These are phyloP conservation scores for Microchrysa polita DNA, from an alignment of 2,888 invertebrate species.

Conservation along the genomic window DNA sequence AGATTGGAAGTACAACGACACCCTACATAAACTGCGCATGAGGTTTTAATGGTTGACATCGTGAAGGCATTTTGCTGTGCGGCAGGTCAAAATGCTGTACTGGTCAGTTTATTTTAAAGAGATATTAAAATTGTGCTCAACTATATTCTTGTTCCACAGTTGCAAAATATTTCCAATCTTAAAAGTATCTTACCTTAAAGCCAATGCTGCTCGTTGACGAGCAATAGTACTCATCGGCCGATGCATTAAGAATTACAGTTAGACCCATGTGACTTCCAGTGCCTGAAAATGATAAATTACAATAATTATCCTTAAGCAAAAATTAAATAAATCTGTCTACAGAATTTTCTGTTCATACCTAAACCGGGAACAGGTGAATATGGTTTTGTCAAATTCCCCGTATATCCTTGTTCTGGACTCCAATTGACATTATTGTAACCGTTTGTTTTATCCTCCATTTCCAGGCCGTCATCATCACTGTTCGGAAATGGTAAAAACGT, in stretches of 20 bases:
- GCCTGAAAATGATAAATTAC: slow-evolving; percentile 64
- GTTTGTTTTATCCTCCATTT: neutral
- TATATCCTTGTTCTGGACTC: slow-evolving; percentile 80
- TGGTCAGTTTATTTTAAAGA: no score
- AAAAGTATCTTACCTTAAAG: slow-evolving; percentile 56
- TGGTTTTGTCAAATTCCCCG: slow-evolving; percentile 63
- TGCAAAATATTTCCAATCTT: no score
- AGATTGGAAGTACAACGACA: no score
- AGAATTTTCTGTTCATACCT: slow-evolving; percentile 14
- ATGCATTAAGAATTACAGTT: slow-evolving; percentile 76
- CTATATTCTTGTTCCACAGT: no score
- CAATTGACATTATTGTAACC: slow-evolving; percentile 68
- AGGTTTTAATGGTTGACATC: no score
- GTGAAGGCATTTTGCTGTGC: no score
- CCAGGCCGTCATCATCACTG: slow-evolving; percentile 20
- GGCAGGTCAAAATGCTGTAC: no score
- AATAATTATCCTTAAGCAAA: neutral
- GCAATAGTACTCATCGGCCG: slow-evolving; percentile 79
- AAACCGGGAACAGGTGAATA: slow-evolving; percentile 18
- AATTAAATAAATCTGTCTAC: neutral
- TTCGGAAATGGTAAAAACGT: no score
- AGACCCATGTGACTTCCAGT: slow-evolving; percentile 81
- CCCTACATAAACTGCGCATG: no score
- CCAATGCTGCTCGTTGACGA: slow-evolving; percentile 75
- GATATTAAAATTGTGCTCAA: no score